phyloP scores from a whole-genome alignment of 2,797 vertebrate genomes.

The Thaleichthys pacificus region DNA sequence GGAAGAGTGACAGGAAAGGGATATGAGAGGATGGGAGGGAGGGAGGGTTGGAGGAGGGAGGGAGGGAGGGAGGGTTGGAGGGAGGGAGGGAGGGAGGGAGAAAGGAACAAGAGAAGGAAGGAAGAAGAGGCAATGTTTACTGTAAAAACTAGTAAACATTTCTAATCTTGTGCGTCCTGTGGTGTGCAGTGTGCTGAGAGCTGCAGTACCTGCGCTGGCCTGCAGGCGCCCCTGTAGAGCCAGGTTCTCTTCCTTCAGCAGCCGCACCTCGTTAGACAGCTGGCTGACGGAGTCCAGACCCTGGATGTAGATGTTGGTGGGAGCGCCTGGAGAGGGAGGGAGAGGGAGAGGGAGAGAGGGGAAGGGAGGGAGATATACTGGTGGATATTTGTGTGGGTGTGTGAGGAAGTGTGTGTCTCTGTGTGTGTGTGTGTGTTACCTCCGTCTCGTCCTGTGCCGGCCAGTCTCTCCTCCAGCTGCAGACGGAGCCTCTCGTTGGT shows the following conservation, averaged over 20 bases:
- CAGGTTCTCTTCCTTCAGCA: slow-evolving; percentile 84
- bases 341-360: background rate
- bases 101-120: background rate
- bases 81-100: too few species aligned
- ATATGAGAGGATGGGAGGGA: too few species aligned
- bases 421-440: slow-evolving; percentile 60
- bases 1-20: too few species aligned
- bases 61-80: too few species aligned
- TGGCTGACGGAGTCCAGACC: slow-evolving; percentile 79
- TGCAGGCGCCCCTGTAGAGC: slow-evolving; percentile 80
- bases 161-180: too few species aligned
- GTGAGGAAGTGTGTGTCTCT: background rate
- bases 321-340: slow-evolving; percentile 66
- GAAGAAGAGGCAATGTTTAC: background rate
- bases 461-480: slow-evolving; percentile 85
- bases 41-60: too few species aligned
- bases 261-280: slow-evolving; percentile 82
- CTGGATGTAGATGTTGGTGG: slow-evolving; percentile 80
- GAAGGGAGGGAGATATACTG: background rate
- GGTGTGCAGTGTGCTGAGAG: background rate
- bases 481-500: slow-evolving; percentile 88
- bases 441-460: slow-evolving; percentile 59
- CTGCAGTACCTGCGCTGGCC: slow-evolving; percentile 76
- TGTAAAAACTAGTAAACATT: too few species aligned
- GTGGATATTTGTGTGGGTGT: background rate